These are phyloP conservation scores for Centruroides sculpturatus DNA, from an alignment of 1,140 invertebrate genomes.

Conservation along the genomic window DNA sequence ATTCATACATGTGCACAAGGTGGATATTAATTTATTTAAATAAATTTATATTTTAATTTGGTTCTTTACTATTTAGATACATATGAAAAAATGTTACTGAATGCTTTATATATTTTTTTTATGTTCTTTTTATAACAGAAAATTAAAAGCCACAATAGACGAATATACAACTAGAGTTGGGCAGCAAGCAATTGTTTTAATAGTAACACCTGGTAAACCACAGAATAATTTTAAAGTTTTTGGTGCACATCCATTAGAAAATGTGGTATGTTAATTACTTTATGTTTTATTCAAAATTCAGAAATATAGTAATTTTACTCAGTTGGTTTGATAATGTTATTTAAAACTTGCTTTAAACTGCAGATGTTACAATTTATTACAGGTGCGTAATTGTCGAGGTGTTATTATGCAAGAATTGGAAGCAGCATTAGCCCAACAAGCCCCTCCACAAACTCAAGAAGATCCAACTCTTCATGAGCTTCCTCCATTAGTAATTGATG, in stretches of 20 bases:
- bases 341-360: neutral
- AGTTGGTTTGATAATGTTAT: too few species aligned
- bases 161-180: conserved; percentile 93
- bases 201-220: conserved; percentile 91
- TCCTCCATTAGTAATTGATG: conserved; percentile 89
- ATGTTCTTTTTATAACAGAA: conserved; percentile 41
- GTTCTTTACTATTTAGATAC: too few species aligned
- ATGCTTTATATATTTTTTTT: too few species aligned
- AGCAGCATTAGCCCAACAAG: conserved; percentile 78
- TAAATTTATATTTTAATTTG: too few species aligned
- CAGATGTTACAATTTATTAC: conserved; percentile 5
- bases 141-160: conserved; percentile 64
- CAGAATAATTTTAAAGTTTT: conserved; percentile 89
- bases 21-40: too few species aligned
- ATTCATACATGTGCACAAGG: too few species aligned
- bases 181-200: conserved; percentile 91
- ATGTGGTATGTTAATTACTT: conserved; percentile 49
- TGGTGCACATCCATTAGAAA: conserved; percentile 90
- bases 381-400: conserved; percentile 66
- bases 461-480: conserved; percentile 87
- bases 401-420: conserved; percentile 92
- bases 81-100: too few species aligned
- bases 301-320: too few species aligned
- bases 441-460: conserved; percentile 77
- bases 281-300: neutral